Evolutionary conservation across 2,113 vertebrate genomes (phyloP).

Genomic region (Manacus vitellinus): DNA sequence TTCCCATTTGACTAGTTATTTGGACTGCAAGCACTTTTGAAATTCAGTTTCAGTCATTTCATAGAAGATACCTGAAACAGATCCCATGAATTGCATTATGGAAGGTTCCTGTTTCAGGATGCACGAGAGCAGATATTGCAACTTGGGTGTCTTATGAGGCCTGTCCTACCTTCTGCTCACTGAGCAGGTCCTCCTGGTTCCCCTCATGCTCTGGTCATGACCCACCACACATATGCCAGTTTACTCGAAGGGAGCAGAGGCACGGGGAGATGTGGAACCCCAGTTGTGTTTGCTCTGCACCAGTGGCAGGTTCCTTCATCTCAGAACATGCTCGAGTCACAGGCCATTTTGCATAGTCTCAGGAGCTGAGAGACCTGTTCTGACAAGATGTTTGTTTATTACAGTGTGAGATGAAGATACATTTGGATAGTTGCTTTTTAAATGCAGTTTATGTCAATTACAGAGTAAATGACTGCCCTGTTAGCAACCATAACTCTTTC

Average conservation of each 20-base stretch:
- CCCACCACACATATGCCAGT: neutral
- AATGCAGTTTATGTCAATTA: neutral
- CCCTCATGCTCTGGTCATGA: neutral
- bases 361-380: neutral
- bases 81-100: neutral
- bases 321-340: neutral
- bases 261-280: neutral
- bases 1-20: neutral
- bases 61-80: neutral
- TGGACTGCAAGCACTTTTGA: neutral
- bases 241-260: neutral
- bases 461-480: neutral
- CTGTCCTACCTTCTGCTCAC: neutral
- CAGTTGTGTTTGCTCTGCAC: neutral
- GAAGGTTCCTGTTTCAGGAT: neutral
- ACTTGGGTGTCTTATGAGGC: neutral
- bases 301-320: neutral
- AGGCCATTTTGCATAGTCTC: neutral
- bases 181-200: neutral
- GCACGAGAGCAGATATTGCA: neutral
- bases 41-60: neutral
- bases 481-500: neutral
- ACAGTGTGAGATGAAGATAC: neutral
- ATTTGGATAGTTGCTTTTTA: neutral
- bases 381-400: neutral